Base-by-base conservation (phyloP, 1,140 invertebrate species). In the Euborellia annulipes region DNA sequence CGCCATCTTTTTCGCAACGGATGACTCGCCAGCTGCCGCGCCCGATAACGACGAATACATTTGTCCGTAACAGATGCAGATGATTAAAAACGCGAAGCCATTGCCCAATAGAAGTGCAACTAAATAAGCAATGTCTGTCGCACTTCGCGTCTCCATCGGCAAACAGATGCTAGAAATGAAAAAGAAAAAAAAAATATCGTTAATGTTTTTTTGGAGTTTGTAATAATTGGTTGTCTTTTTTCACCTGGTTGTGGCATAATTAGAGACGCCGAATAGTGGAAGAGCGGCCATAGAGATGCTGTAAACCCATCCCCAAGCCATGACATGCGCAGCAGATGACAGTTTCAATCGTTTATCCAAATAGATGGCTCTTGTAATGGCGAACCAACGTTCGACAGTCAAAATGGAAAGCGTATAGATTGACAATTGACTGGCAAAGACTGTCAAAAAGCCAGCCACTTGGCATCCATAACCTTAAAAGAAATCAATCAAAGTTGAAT, bases 1-100 rank as follows among this genome's bases (percentile, higher is more conserved):
- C 0, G 84, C 82, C 83, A 92, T 92, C 58, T 88, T 78, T 54
- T 87, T 87, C 3, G 84, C 84, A 3, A 94, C 79, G 1, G 78
- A 75, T 52, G 77, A 71, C 55, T 91, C 85, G 57, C 47, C 44
- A 23, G 14, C n/a, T 11, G 41, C 59, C 50, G 43, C 56, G 57
- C 61, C 58, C 60, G 53, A 61, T 14, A 85, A 63, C 11, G 80
- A 83, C 21, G 75, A 69, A 60, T 87, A 90, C 59, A 90, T 89
- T 58, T 81, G 81, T 0, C 74, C 72, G 63, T 90, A 90, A 56
- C 83, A 87, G 34, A 76, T 70, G 9, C 79, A 81, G 47, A 89
- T 85, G 2, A 82, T 67, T 2, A 77, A 60, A 62, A 88, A 86
- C 2, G 83, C 82, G 8, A 82, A 50, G 0, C 77, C 79, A 50